Evolutionary conservation across 2,888 invertebrate genomes (phyloP).

Genomic region (Xanthorhoe designata): DNA sequence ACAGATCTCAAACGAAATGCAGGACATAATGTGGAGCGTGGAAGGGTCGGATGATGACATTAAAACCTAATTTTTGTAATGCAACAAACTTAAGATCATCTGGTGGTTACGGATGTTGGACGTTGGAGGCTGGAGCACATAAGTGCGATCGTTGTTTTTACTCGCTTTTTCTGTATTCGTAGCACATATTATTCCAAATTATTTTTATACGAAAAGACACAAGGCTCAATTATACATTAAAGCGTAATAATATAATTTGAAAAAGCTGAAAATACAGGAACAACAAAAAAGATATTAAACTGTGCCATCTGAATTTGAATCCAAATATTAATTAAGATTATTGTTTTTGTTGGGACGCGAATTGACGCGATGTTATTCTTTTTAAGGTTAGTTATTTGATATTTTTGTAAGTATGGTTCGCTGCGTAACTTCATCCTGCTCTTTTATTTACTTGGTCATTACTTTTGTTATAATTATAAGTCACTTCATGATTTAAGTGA

Average conservation of each 20-base stretch:
- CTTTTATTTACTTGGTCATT: background rate
- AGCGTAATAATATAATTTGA: conserved; percentile 8
- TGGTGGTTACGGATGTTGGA: background rate
- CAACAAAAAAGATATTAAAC: background rate
- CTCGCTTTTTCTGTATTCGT: background rate
- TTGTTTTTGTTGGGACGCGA: background rate
- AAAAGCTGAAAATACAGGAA: background rate
- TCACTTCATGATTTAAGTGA: conserved; percentile 3
- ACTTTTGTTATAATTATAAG: background rate
- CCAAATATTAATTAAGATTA: background rate
- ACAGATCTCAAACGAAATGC: conserved; percentile 55
- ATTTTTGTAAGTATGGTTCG: conserved; percentile 1
- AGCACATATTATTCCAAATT: conserved; percentile 2
- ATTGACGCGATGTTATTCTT: background rate
- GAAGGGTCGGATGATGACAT: conserved; percentile 40
- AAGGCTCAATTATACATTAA: conserved; percentile 19
- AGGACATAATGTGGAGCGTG: conserved; percentile 52
- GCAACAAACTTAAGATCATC: background rate
- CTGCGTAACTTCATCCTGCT: background rate
- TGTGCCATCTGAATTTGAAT: conserved; percentile 16
- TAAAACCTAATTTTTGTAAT: conserved; percentile 1
- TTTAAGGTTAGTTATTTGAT: background rate
- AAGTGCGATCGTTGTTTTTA: background rate
- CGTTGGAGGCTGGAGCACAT: background rate
- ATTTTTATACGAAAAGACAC: conserved; percentile 15